Percentiles rank a stretch among this genome's conserved stretches.
These are phyloP conservation scores for Zaprionus vittiger DNA, from an alignment of 1,140 invertebrate genomes.

Conservation along the genomic window DNA sequence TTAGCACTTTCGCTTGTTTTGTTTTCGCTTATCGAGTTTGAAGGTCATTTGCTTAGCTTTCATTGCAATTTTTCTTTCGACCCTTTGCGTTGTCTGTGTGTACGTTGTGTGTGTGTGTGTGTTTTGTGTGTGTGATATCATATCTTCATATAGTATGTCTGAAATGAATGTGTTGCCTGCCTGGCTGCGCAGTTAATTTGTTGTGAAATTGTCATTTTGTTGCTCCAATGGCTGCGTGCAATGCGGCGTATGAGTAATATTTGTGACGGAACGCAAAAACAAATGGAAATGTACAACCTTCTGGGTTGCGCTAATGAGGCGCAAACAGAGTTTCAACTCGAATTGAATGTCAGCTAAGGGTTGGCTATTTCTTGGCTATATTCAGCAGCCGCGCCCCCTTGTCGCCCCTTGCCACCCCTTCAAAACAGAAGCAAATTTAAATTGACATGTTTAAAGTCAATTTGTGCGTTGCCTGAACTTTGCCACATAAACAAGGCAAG, in stretches of 20 bases:
- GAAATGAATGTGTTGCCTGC: constrained; percentile 53
- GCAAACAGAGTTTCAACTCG: constrained; percentile 30
- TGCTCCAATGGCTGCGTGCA: constrained; percentile 77
- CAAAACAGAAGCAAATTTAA: constrained; percentile 37
- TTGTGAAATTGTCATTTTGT: constrained; percentile 82
- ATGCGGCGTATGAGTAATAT: constrained; percentile 81
- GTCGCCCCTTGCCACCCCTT: too few relatives aligned
- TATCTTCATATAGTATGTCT: constrained; percentile 44
- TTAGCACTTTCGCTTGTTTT: constrained; percentile 82
- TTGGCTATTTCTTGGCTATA: constrained; percentile 6
- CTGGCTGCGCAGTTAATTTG: constrained; percentile 77
- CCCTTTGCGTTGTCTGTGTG: constrained; percentile 31
- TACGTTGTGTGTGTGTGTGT: constrained; percentile 29
- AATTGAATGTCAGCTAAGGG: constrained; percentile 27
- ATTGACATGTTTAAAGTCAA: constrained; percentile 82
- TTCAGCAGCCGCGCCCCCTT: not conserved
- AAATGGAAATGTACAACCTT: constrained; percentile 49
- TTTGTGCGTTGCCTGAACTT: constrained; percentile 61
- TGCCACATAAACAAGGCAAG: constrained; percentile 62
- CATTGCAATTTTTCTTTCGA: constrained; percentile 58
- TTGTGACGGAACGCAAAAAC: constrained; percentile 46
- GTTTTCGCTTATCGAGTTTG: constrained; percentile 82
- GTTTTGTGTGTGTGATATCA: constrained; percentile 53
- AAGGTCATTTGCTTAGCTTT: constrained; percentile 74
- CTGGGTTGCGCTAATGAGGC: constrained; percentile 60